These are phyloP conservation scores for Neofelis nebulosa DNA, from an alignment of 2,113 vertebrate genomes.

Conservation along the genomic window DNA sequence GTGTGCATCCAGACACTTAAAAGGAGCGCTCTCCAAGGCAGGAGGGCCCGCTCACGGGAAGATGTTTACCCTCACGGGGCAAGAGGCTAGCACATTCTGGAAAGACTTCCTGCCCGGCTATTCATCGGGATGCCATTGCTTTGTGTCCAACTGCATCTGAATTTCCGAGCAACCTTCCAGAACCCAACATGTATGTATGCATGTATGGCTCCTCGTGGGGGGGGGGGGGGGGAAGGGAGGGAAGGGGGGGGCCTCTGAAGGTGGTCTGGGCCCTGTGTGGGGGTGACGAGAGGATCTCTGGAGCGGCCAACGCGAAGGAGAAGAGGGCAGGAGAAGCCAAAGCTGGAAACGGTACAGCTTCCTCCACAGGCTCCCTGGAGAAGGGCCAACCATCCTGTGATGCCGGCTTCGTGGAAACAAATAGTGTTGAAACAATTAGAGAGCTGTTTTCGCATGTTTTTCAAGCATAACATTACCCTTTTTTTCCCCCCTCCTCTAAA, in stretches of 20 bases:
- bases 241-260: not conserved
- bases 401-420: not conserved
- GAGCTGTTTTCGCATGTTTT: conserved; percentile 10
- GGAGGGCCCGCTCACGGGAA: not conserved
- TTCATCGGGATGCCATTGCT: not conserved
- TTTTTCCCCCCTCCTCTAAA: not conserved
- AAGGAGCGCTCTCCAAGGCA: not conserved
- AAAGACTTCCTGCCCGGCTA: not conserved
- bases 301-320: not conserved
- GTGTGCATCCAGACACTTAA: not conserved
- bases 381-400: not conserved
- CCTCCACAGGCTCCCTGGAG: not conserved
- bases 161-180: not conserved
- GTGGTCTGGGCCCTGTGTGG: not conserved
- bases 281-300: not conserved
- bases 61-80: not conserved
- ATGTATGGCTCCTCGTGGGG: not conserved
- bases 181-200: not conserved
- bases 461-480: conserved; percentile 11
- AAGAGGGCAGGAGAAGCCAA: not conserved
- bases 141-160: conserved; percentile 19
- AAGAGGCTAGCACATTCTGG: not conserved
- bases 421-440: conserved; percentile 23
- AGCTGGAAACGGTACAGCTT: not conserved
- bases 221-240: no score